Conservation (phyloP, 53 echinoderm and acorn worm species). For the Pentamera pediparva region DNA sequence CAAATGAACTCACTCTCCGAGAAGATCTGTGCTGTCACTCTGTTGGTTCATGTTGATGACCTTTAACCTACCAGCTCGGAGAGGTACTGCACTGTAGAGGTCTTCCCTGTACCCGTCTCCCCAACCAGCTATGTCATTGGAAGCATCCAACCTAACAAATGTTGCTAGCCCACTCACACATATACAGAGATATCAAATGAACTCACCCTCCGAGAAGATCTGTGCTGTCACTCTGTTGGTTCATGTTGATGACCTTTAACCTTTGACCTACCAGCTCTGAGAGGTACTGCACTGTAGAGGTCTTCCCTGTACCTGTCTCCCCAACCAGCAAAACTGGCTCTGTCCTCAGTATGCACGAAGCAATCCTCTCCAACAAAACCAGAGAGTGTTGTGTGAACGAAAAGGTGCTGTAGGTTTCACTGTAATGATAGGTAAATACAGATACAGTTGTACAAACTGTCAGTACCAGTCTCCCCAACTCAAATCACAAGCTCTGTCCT, state of each 20-base stretch:
- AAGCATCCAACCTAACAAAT: no score
- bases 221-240: slow-evolving; percentile 99
- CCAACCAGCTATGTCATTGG: slow-evolving; percentile 83
- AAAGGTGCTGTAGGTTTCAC: slow-evolving; percentile 35
- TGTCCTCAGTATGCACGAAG: slow-evolving; percentile 70
- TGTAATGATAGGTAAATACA: neutral
- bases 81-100: slow-evolving; percentile 87
- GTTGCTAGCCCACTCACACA: no score
- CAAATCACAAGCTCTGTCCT: slow-evolving; percentile 75
- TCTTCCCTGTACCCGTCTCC: slow-evolving; percentile 96
- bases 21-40: slow-evolving; percentile 95
- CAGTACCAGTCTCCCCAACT: slow-evolving; percentile 88
- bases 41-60: slow-evolving; percentile 99
- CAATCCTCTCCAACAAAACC: slow-evolving; percentile 72
- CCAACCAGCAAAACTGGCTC: slow-evolving; percentile 88
- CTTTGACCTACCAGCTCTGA: slow-evolving; percentile 78
- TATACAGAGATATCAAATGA: no score
- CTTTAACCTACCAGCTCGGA: slow-evolving; percentile 84
- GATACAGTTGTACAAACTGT: no score
- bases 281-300: slow-evolving; percentile 87
- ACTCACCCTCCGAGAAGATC: slow-evolving; percentile 93
- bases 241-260: slow-evolving; percentile 99
- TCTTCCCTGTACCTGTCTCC: slow-evolving; percentile 96
- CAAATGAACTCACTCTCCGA: slow-evolving; percentile 82
- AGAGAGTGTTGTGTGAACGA: slow-evolving; percentile 75